phyloP scores from a whole-genome alignment of 1,140 invertebrate species.

The Luehdorfia chinensis region DNA sequence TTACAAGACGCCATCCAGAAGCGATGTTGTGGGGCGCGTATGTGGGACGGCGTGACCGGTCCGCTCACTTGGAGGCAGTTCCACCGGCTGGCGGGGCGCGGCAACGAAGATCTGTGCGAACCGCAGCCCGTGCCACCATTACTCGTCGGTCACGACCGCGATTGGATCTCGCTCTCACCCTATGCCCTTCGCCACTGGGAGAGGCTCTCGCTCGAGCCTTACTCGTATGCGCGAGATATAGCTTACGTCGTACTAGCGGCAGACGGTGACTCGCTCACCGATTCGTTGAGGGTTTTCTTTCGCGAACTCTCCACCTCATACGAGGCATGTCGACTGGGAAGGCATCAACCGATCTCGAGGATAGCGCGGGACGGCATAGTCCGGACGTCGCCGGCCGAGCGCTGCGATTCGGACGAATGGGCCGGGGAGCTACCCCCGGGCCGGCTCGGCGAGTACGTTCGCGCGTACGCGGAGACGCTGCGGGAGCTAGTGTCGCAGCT shows the following conservation, averaged over 20 bases:
- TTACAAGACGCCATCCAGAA: slow-evolving; percentile 97
- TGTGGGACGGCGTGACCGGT: slow-evolving; percentile 93
- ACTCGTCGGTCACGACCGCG: slow-evolving; percentile 95
- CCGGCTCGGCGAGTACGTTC: slow-evolving; percentile 87
- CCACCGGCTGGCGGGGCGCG: slow-evolving; percentile 94
- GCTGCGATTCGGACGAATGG: slow-evolving; percentile 90
- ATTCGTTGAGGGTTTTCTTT: slow-evolving; percentile 91
- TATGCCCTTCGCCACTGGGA: slow-evolving; percentile 97
- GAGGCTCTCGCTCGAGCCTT: slow-evolving; percentile 94
- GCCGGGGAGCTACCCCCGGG: slow-evolving; percentile 90
- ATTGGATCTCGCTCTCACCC: slow-evolving; percentile 95
- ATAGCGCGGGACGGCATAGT: slow-evolving; percentile 92
- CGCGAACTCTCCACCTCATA: slow-evolving; percentile 94
- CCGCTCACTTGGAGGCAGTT: slow-evolving; percentile 98
- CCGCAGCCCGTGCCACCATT: slow-evolving; percentile 97
- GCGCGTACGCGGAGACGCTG: slow-evolving; percentile 88
- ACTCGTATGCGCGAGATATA: slow-evolving; percentile 93
- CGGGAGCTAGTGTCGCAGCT: slow-evolving; percentile 89
- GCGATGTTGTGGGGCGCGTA: slow-evolving; percentile 87
- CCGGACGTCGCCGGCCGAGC: slow-evolving; percentile 83
- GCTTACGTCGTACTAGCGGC: slow-evolving; percentile 96
- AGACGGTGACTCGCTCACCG: slow-evolving; percentile 91
- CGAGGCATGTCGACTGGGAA: slow-evolving; percentile 93
- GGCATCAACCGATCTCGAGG: slow-evolving; percentile 92
- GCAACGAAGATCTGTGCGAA: slow-evolving; percentile 96